Evolutionary conservation across 2,797 vertebrate species (phyloP).

Genomic region (Syndactyla subalaris): DNA sequence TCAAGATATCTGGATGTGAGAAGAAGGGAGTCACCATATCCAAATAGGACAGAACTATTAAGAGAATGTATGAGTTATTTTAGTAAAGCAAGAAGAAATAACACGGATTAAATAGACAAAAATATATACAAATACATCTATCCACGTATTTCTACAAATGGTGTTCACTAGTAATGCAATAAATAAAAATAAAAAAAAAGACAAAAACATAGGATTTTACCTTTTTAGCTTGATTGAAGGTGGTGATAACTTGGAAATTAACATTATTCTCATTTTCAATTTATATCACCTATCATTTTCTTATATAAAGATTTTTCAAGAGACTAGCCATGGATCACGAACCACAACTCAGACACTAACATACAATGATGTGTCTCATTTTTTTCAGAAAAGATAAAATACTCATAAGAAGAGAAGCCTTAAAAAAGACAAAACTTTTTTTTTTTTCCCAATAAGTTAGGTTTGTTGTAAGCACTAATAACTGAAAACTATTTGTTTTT

Average conservation of each 20-base stretch:
- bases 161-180: background rate
- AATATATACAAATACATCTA: background rate
- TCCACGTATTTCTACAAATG: background rate
- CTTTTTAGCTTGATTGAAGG: background rate
- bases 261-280: background rate
- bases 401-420: background rate
- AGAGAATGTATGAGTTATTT: background rate
- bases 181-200: background rate
- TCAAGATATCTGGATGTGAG: background rate
- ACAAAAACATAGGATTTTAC: accelerated
- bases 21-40: background rate
- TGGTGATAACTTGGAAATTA: background rate
- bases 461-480: background rate
- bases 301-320: background rate
- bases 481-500: background rate
- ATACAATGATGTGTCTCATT: background rate
- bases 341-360: background rate
- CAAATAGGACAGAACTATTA: background rate
- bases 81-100: background rate
- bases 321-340: background rate
- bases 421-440: background rate
- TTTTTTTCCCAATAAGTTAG: background rate
- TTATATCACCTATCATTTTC: background rate
- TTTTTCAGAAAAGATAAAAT: background rate
- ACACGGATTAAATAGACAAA: background rate